phyloP scores from a whole-genome alignment of 2,797 vertebrate species.

The Aplochiton taeniatus region DNA sequence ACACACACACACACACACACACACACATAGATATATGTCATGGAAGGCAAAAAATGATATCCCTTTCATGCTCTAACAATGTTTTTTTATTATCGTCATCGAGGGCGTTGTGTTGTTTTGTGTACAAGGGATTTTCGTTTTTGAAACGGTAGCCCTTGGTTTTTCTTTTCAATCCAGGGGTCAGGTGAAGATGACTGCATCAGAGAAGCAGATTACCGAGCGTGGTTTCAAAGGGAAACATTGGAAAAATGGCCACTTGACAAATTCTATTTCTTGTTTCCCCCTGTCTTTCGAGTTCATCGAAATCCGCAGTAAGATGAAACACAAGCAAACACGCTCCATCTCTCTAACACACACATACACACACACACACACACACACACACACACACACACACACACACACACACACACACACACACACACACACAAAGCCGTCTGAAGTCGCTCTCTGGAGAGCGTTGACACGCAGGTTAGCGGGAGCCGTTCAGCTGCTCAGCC shows the following conservation, averaged over 20 bases:
- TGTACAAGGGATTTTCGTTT: too few relatives aligned
- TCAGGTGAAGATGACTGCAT: too few relatives aligned
- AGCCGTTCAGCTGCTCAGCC: conserved; percentile 58
- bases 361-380: conserved; percentile 1
- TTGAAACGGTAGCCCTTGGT: too few relatives aligned
- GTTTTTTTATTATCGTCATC: too few relatives aligned
- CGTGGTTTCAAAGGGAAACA: not conserved
- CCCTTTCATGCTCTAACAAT: too few relatives aligned
- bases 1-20: not conserved
- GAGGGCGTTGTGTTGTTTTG: too few relatives aligned
- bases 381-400: conserved; percentile 19
- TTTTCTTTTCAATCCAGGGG: too few relatives aligned
- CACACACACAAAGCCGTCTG: conserved; percentile 60
- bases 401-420: too few relatives aligned
- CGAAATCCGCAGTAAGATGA: conserved; percentile 17
- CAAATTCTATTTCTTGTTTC: conserved; percentile 43
- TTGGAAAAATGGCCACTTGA: conserved; percentile 28
- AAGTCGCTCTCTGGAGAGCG: conserved; percentile 67
- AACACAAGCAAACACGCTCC: conserved; percentile 1
- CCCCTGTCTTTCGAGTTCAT: conserved; percentile 23
- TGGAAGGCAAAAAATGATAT: too few relatives aligned
- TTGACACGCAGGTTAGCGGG: conserved; percentile 62
- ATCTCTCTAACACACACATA: not conserved
- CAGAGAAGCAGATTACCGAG: not conserved
- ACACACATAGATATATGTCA: too few relatives aligned